Evolutionary conservation across 1,140 invertebrate genomes (phyloP), one percentile per base, ranked within the genome.

Genomic region (Anthonomus grandis): DNA sequence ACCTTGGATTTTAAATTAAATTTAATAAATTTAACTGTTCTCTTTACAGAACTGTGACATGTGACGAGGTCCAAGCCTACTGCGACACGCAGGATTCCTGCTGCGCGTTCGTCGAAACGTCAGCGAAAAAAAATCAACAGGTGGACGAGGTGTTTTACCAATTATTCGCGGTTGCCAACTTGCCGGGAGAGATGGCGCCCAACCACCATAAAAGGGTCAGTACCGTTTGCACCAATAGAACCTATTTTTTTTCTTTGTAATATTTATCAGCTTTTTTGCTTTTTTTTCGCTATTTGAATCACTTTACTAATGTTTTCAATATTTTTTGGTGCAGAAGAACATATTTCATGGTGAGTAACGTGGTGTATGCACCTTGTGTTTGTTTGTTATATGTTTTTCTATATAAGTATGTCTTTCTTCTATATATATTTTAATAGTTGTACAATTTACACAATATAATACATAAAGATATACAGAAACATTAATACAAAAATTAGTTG

Each of bases 101-200:
- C 27, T 90, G 87, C 67, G 82, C 82, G n/a, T 90, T 88, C 71
- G 78, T 91, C 22, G 89, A 92, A 69, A 86, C 85, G 21, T 91
- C 89, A 22, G 89, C 89, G 1, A 89, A 89, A 68, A 83, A 84
- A 64, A 89, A 90, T 69, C 79, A 81, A 52, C 83, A 84, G 64
- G 84, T 91, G 48, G 88, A 90, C 63, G 88, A 91, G 63, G 79
- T 90, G 3, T 92, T 91, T 72, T 85, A 88, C 68, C 84, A 88
- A 59, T 76, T 92, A 3, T 92, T 92, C 71, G 79, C 85, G 34
- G 81, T 89, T 8, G 87, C 89, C 6, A 87, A 88, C 66, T 74
- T 92, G 46, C 90, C 90, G 1, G 71, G 87, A 64, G 90, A 92
- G 76, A 92, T 92, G 90, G 88, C 88, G n/a, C 89, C 90, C 0